Evolutionary conservation across 1,140 invertebrate species (phyloP), one percentile per base, ranked within the genome.

Genomic region (Ladona fulva): DNA sequence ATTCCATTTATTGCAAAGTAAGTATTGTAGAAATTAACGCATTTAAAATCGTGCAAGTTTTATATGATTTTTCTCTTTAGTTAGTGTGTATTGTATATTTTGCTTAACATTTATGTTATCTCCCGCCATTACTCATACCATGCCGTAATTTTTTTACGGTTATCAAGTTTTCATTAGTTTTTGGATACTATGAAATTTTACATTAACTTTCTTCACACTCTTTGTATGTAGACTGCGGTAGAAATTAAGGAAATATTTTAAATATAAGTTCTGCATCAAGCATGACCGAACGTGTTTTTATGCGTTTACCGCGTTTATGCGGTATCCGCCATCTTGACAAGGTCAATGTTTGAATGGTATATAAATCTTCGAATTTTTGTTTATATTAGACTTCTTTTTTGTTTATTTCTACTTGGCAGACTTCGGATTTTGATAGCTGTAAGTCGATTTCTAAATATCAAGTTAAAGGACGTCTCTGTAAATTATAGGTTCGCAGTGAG

Each of bases 271-370:
- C 1, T 6, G 12, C 52, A 12, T 12, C n/a, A 12, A 12, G n/a
- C 52, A 22, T 66, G 5, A 6, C 52, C 52, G 52, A 66, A 66
- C 52, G 52, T 66, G 52, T 66, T 66, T 66, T 66, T 66, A 66
- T 66, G n/a, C 52, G 52, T 66, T 66, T 66, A 66, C 52, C 52
- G 52, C 52, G 52, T 66, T 66, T 66, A 66, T 66, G 52, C 52
- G 52, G 52, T 12, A 66, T 66, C 52, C 52, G 52, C 52, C 52
- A 66, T 66, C 52, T 66, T 66, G 52, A 66, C 52, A 66, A 66
- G 52, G 52, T 66, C 52, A 66, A 66, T 66, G 52, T 66, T 66
- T 66, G 52, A 66, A 66, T 66, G 52, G 14, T 37, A 37, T 37
- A 37, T 37, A 37, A 37, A 37, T 37, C 29, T 8, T 37, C 29